Conservation (phyloP, 2,797 vertebrate genomes). For the Phataginus tricuspis region DNA sequence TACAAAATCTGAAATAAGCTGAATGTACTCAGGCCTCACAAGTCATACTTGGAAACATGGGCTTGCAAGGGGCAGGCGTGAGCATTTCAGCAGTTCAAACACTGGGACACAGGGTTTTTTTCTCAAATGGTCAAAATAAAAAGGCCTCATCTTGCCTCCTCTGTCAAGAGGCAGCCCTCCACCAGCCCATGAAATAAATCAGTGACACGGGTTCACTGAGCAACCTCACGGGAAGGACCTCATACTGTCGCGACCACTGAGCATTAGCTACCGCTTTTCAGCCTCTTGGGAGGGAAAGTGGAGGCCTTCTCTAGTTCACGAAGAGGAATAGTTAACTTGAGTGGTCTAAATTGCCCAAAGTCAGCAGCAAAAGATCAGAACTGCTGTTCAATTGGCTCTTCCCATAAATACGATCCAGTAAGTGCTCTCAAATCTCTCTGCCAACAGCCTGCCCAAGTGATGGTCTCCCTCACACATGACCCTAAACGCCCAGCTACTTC, state of each 20-base stretch:
- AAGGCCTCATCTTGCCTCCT: neutral
- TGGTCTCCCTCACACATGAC: neutral
- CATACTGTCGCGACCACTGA: neutral
- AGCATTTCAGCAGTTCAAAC: neutral
- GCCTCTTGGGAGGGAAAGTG: neutral
- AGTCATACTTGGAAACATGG: neutral
- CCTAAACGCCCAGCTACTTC: neutral
- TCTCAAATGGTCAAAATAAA: neutral
- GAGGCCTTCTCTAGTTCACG: neutral
- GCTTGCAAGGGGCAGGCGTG: neutral
- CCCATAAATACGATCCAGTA: too few relatives aligned
- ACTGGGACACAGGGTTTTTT: rapidly evolving
- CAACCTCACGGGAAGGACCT: neutral
- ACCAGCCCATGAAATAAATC: neutral
- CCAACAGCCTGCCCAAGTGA: neutral
- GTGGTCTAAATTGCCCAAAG: neutral
- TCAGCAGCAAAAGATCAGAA: neutral
- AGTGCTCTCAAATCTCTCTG: too few relatives aligned
- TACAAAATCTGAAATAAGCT: neutral
- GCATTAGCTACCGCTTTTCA: neutral
- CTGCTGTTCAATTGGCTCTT: neutral
- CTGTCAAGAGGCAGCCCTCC: neutral
- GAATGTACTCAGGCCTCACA: neutral
- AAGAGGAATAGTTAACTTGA: neutral
- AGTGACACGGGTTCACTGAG: too few relatives aligned